phyloP scores from a whole-genome alignment of 2,797 vertebrate genomes.

The Lepus townsendii region DNA sequence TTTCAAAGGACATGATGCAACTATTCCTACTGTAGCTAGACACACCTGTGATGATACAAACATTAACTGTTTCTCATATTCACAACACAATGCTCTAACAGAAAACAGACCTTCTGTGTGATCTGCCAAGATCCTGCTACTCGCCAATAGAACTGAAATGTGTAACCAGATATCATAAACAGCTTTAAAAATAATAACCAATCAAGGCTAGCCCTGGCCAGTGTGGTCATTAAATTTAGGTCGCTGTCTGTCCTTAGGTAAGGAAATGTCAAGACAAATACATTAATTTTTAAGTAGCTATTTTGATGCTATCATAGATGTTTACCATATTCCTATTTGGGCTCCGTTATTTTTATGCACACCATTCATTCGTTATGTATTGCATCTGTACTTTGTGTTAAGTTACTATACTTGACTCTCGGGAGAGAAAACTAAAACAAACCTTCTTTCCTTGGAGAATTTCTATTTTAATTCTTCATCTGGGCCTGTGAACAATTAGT shows the following conservation, averaged over 20 bases:
- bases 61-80: neutral
- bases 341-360: neutral
- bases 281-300: neutral
- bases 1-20: slow-evolving; percentile 65
- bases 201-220: neutral
- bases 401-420: neutral
- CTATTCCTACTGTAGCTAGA: slow-evolving; percentile 28
- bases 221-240: neutral
- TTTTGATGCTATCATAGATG: neutral
- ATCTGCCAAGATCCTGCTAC: slow-evolving; percentile 24
- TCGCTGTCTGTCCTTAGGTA: neutral
- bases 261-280: neutral
- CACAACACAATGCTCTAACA: neutral
- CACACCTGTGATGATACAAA: slow-evolving; percentile 68
- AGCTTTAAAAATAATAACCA: slow-evolving; percentile 50
- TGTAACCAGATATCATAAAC: slow-evolving; percentile 22
- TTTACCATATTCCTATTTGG: neutral
- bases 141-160: slow-evolving; percentile 3
- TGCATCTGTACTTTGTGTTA: neutral
- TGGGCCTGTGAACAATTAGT: neutral
- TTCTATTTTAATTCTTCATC: neutral
- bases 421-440: slow-evolving; percentile 31
- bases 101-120: slow-evolving; percentile 52
- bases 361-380: neutral
- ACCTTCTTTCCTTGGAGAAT: slow-evolving; percentile 1